phyloP scores from a whole-genome alignment of 2,113 vertebrate genomes.

The Paradisaea rubra region DNA sequence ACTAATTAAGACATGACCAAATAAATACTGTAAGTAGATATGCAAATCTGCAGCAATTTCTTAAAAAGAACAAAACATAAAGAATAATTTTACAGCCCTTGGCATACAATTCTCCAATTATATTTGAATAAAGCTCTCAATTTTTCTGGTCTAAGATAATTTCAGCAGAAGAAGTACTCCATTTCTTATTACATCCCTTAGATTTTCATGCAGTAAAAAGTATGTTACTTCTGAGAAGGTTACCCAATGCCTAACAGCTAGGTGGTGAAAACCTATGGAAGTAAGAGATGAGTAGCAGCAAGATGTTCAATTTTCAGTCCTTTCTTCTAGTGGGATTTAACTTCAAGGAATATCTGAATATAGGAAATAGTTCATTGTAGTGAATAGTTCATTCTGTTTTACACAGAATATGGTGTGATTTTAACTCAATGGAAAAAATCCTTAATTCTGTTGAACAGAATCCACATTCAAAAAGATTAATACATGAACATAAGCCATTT shows the following conservation, averaged over 20 bases:
- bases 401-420: not conserved
- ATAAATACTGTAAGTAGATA: not conserved
- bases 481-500: not conserved
- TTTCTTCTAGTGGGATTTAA: not conserved
- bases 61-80: not conserved
- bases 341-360: not conserved
- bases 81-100: not conserved
- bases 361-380: not conserved
- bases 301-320: not conserved
- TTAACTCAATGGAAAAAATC: not conserved
- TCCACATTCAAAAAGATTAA: not conserved
- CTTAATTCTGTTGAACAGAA: not conserved
- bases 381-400: not conserved
- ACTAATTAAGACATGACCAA: not conserved
- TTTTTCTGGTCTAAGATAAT: constrained; percentile 16
- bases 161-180: not conserved
- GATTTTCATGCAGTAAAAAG: not conserved
- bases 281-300: not conserved
- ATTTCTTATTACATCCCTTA: not conserved
- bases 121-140: not conserved
- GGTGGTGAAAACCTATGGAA: not conserved
- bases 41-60: not conserved
- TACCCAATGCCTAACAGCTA: not conserved
- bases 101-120: not conserved
- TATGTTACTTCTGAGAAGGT: not conserved